These are phyloP conservation scores for Odiellus spinosus DNA, from an alignment of 2,888 invertebrate species.

Conservation along the genomic window DNA sequence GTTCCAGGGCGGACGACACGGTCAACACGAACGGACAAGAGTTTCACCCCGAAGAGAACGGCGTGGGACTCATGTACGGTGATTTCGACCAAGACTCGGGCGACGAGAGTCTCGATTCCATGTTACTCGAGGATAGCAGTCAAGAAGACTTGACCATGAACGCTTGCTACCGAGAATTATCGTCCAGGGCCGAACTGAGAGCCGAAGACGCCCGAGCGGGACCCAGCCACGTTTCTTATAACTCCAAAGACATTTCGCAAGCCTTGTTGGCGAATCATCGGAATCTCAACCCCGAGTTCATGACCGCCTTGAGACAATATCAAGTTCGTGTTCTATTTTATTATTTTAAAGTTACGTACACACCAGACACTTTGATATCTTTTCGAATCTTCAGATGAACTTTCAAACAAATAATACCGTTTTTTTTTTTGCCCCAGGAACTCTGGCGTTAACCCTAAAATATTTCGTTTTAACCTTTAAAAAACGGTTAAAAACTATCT, in stretches of 20 bases:
- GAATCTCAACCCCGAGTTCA: slow-evolving; percentile 38
- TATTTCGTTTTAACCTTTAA: neutral
- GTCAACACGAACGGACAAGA: slow-evolving; percentile 1
- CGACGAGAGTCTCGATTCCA: slow-evolving; percentile 31
- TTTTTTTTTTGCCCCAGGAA: too few species aligned
- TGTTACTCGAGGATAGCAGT: slow-evolving; percentile 36
- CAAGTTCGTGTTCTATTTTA: slow-evolving; percentile 24
- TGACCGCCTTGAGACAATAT: slow-evolving; percentile 27
- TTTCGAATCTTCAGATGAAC: too few species aligned
- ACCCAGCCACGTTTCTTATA: slow-evolving; percentile 15
- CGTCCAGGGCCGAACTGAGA: slow-evolving; percentile 32
- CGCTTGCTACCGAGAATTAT: slow-evolving; percentile 38
- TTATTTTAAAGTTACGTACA: too few species aligned
- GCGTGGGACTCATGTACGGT: slow-evolving; percentile 1
- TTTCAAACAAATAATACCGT: neutral
- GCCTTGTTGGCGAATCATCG: slow-evolving; percentile 44
- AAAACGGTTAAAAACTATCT: too few species aligned
- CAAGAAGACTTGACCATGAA: slow-evolving; percentile 37
- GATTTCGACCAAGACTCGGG: slow-evolving; percentile 26
- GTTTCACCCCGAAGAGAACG: neutral
- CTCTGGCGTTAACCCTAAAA: too few species aligned
- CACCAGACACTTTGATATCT: too few species aligned
- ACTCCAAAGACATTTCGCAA: slow-evolving; percentile 30
- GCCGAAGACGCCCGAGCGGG: slow-evolving; percentile 14
- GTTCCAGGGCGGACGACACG: too few species aligned